Base-by-base conservation (phyloP, 2,888 invertebrate genomes). In the Apamea anceps region DNA sequence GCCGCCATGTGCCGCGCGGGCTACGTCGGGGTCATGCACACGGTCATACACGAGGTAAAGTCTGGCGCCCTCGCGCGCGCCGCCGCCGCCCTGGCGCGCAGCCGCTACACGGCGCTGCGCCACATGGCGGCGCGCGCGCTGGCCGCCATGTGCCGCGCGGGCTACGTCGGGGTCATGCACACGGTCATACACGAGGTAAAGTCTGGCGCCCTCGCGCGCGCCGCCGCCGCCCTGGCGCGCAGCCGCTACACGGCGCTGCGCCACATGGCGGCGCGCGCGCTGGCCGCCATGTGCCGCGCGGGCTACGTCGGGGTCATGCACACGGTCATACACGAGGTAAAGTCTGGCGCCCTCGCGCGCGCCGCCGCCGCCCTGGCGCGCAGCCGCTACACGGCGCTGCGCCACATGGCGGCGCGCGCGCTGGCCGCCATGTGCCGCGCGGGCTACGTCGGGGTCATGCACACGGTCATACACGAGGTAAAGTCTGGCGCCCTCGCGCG, bases 51-150 rank as follows among this genome's bases (percentile, higher is more conserved):
- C 0, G 60, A 60, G 60, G 60, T 60, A 42, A 37, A 1, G 37
- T 1, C 37, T 37, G 37, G 37, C 37, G 37, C 37, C 32, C 32
- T 32, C 32, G 32, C 32, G 32, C 32, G 32, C 32, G 32, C 32
- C 32, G 32, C 32, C 32, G 32, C 32, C 32, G 32, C 2, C 32
- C 32, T 32, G 32, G 37, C 96, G 83, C 37, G 45, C 32, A 37
- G 37, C 37, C 32, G 60, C 0, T 89, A 91, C 89, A 92, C 92
- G 0, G 92, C 92, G 66, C 82, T 99, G 60, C 96, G 99, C 18
- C 99, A 99, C 95, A 98, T 99, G 98, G 97, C 98, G 7, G 97
- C 99, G 57, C 97, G 99, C n/a, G 98, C 98, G 91, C 96, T 99
- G 28, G 99, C 99, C 8, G 98, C 98, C 6, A 95, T 99, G 88